Percentiles rank a stretch among this genome's conserved stretches.
Conservation (phyloP, 2,797 vertebrate genomes). For the Sebastes cheni region DNA sequence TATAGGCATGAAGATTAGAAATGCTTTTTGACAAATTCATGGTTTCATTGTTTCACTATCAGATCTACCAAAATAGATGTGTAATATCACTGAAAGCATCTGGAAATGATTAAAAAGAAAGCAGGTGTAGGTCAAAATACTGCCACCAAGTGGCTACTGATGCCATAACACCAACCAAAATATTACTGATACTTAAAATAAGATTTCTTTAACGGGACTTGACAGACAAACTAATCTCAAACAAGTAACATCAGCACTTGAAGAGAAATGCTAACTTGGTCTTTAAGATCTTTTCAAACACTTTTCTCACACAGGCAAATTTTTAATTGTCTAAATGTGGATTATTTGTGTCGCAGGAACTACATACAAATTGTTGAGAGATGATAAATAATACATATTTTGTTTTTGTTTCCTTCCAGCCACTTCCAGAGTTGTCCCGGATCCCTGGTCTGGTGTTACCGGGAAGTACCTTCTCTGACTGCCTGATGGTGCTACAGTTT, state of each 20-base stretch:
- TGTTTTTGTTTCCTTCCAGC: constrained; percentile 72
- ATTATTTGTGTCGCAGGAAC: background rate
- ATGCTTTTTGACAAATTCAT: constrained; percentile 27
- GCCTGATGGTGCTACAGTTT: constrained; percentile 96
- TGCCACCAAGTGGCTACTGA: constrained; percentile 75
- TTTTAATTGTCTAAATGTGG: background rate
- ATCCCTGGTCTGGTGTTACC: constrained; percentile 91
- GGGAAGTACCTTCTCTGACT: constrained; percentile 90
- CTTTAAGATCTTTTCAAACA: background rate
- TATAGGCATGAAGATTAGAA: constrained; percentile 39
- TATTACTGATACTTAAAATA: background rate
- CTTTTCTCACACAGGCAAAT: background rate
- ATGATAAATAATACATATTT: background rate
- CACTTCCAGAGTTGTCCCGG: constrained; percentile 89
- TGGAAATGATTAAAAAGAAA: constrained; percentile 29
- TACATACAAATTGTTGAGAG: background rate
- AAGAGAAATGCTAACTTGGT: background rate
- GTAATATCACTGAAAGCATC: constrained; percentile 45
- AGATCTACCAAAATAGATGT: constrained; percentile 38
- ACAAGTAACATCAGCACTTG: background rate
- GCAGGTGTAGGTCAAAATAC: constrained; percentile 42
- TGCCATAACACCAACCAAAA: background rate
- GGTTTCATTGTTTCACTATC: constrained; percentile 30
- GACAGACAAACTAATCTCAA: background rate
- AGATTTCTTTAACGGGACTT: background rate